phyloP scores from a whole-genome alignment of 2,113 vertebrate species.

The Pantherophis guttatus region DNA sequence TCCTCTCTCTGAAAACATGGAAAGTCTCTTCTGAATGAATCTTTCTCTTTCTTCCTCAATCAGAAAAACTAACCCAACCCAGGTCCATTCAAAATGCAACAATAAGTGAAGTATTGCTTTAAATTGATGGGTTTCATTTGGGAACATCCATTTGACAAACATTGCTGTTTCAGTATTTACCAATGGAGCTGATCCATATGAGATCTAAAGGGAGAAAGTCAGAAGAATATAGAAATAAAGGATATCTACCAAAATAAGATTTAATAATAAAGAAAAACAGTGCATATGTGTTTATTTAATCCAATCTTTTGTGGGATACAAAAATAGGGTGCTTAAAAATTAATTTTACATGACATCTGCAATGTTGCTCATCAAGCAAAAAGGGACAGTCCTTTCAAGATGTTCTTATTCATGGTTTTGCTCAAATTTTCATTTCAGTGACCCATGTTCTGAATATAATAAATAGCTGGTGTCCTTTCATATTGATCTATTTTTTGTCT shows the following conservation, averaged over 20 bases:
- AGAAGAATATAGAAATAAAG: background rate
- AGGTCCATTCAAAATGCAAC: background rate
- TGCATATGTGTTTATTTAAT: background rate
- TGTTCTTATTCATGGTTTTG: background rate
- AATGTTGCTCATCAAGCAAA: background rate
- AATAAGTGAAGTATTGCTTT: background rate
- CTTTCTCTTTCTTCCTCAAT: background rate
- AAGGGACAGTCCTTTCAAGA: background rate
- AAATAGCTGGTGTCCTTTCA: background rate
- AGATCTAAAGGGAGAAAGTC: background rate
- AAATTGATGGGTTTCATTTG: background rate
- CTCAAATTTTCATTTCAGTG: background rate
- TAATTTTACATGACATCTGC: background rate
- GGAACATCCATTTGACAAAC: background rate
- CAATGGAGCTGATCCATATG: background rate
- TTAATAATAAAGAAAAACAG: background rate
- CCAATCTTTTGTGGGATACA: background rate
- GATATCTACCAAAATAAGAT: background rate
- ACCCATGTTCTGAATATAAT: background rate
- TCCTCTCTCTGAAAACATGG: background rate
- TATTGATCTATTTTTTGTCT: background rate
- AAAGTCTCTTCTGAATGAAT: background rate
- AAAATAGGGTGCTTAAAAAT: background rate
- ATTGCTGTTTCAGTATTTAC: background rate
- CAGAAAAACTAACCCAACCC: background rate